Percentiles rank a stretch among this genome's conserved stretches.
Evolutionary conservation across 2,888 invertebrate species (phyloP).

Genomic region (Cheilosia pagana): DNA sequence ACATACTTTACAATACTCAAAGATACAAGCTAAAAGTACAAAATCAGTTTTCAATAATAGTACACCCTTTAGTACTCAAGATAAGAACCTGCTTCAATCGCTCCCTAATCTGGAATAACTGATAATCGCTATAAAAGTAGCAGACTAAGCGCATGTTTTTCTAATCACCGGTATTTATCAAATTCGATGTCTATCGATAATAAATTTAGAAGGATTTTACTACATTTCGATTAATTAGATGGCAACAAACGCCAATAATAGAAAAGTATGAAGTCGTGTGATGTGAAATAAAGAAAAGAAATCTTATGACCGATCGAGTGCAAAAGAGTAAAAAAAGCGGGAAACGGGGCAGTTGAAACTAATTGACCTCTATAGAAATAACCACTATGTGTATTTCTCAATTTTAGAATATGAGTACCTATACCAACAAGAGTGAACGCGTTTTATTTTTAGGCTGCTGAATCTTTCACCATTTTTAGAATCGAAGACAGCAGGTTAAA

Average conservation of each 20-base stretch:
- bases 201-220: neutral
- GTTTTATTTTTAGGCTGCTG: no score
- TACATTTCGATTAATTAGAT: slow-evolving; percentile 12
- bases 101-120: slow-evolving; percentile 13
- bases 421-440: no score
- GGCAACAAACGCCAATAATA: slow-evolving; percentile 1
- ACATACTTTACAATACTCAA: neutral
- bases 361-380: neutral
- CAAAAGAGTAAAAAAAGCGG: neutral
- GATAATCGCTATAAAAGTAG: slow-evolving; percentile 27
- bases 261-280: neutral
- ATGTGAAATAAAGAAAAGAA: neutral
- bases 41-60: slow-evolving; percentile 20
- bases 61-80: slow-evolving; percentile 18
- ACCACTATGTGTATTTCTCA: neutral
- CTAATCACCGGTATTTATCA: slow-evolving; percentile 32
- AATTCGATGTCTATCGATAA: slow-evolving; percentile 31
- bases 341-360: neutral
- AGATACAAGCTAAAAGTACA: slow-evolving; percentile 3
- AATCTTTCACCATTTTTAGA: no score
- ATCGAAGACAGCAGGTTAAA: no score
- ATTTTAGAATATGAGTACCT: no score
- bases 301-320: neutral
- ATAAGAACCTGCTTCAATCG: slow-evolving; percentile 30
- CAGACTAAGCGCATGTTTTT: slow-evolving; percentile 21